Evolutionary conservation across 2,113 vertebrate genomes (phyloP).

Genomic region (Tragelaphus scriptus): DNA sequence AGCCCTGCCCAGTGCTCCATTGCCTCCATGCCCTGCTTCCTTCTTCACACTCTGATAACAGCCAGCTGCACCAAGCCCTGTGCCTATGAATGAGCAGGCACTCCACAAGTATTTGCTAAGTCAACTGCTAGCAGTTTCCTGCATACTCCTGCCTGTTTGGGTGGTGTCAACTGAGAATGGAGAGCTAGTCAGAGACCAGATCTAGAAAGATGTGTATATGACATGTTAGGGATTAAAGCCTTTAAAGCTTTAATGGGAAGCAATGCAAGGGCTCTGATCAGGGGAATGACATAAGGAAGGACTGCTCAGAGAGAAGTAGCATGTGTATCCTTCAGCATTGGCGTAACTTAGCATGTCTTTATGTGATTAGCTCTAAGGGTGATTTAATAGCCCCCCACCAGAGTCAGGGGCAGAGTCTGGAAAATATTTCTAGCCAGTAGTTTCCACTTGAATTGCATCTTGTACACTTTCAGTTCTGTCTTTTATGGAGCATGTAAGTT

Average conservation of each 20-base stretch:
- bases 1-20: background rate
- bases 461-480: slow-evolving; percentile 57
- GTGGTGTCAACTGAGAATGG: background rate
- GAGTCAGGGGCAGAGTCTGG: background rate
- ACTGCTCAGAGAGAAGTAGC: background rate
- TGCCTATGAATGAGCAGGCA: background rate
- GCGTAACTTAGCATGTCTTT: background rate
- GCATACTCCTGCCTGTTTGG: background rate
- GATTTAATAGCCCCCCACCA: background rate
- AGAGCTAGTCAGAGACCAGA: background rate
- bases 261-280: background rate
- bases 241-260: background rate
- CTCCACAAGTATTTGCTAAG: background rate
- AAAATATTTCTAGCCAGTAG: slow-evolving; percentile 27
- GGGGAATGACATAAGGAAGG: background rate
- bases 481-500: slow-evolving; percentile 58
- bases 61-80: background rate
- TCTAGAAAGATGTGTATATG: background rate
- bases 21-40: too few species aligned
- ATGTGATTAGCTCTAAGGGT: background rate
- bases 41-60: background rate
- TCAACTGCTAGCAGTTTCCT: background rate
- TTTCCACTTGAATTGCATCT: slow-evolving; percentile 55
- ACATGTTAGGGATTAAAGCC: background rate
- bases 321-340: background rate